Evolutionary conservation across 2,113 vertebrate genomes (phyloP).

Genomic region (Ellobius talpinus): DNA sequence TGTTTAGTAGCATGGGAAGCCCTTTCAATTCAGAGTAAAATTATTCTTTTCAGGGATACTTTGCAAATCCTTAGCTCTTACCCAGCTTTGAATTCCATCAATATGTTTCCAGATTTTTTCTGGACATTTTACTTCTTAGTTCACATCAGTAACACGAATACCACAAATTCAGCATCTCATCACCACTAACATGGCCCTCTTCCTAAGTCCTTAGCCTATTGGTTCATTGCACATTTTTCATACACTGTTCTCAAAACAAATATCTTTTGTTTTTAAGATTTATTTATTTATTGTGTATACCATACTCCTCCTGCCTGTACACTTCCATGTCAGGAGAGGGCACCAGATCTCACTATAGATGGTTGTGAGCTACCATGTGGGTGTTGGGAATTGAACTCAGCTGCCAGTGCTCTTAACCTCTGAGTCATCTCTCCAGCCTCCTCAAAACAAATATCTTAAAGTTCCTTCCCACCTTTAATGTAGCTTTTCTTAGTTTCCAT

Average conservation of each 20-base stretch:
- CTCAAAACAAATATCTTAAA: background rate
- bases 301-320: no score
- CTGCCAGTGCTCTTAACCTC: no score
- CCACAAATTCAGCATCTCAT: background rate
- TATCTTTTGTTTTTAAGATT: background rate
- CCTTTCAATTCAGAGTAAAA: background rate
- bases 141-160: background rate
- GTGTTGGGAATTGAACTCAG: no score
- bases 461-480: background rate
- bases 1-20: background rate
- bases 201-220: background rate
- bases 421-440: no score
- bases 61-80: background rate
- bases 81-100: background rate
- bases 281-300: no score
- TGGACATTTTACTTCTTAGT: slow-evolving; percentile 33
- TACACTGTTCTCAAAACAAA: background rate
- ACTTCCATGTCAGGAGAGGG: no score
- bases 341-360: no score
- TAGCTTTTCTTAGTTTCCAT: background rate
- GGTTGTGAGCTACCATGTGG: no score
- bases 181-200: accelerated
- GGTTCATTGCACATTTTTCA: background rate
- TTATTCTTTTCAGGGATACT: background rate
- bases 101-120: background rate